Percentiles rank a stretch among this genome's conserved stretches.
Conservation (phyloP, 2,113 vertebrate genomes). For the Anhinga anhinga region DNA sequence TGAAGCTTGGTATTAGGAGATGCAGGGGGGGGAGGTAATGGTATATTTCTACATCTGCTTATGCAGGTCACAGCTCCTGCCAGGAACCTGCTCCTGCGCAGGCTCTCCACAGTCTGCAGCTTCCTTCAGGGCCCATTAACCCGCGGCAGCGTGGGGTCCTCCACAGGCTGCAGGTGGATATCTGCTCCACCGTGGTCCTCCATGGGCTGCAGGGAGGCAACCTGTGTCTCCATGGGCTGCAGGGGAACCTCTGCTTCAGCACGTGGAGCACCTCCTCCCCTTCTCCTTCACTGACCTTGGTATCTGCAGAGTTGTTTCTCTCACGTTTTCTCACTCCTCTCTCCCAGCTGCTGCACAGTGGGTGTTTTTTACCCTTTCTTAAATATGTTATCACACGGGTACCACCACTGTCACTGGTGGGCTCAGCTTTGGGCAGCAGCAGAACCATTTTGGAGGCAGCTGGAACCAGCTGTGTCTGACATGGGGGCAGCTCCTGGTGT, state of each 20-base stretch:
- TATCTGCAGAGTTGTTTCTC: background rate
- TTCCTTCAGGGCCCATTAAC: background rate
- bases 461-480: background rate
- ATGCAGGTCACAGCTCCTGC: background rate
- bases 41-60: background rate
- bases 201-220: background rate
- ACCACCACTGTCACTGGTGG: background rate
- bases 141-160: background rate
- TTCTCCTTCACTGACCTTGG: background rate
- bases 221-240: background rate
- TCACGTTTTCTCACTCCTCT: background rate
- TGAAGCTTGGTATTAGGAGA: background rate
- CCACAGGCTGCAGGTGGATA: fast-evolving
- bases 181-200: background rate
- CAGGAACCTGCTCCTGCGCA: background rate
- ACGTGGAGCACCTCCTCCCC: background rate
- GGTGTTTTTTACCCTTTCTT: background rate
- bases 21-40: background rate
- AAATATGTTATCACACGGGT: background rate
- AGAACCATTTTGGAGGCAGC: background rate
- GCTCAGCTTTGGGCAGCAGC: background rate
- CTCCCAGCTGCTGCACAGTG: background rate
- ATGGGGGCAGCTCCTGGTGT: background rate
- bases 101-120: background rate
- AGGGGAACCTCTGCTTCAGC: background rate